Conservation (phyloP, 2,797 vertebrate genomes). For the Eulemur albifrons region DNA sequence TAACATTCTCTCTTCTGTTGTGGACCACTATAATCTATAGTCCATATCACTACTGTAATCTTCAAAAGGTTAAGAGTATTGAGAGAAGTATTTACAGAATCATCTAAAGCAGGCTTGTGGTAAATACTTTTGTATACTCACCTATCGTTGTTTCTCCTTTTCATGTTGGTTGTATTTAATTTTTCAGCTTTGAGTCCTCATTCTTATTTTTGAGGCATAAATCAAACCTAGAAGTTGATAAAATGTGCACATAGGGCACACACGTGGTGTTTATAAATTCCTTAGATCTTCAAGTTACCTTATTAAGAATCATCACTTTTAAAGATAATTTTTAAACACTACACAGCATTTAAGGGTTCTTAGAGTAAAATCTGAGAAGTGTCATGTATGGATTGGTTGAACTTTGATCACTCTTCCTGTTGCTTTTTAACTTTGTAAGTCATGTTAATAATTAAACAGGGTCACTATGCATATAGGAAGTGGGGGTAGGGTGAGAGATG, state of each 20-base stretch:
- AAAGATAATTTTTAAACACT: background rate
- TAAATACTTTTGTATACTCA: background rate
- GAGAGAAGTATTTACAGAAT: background rate
- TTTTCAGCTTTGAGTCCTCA: background rate
- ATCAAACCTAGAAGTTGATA: background rate
- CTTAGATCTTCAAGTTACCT: background rate
- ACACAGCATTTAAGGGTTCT: background rate
- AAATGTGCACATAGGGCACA: background rate
- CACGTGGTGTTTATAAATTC: background rate
- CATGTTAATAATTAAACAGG: conserved; percentile 21
- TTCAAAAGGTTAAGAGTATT: background rate
- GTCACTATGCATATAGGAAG: background rate
- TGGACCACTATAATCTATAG: too few species aligned
- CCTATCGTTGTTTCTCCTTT: background rate
- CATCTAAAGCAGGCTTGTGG: background rate
- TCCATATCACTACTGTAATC: background rate
- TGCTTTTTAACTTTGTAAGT: conserved; percentile 33
- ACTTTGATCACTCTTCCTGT: background rate
- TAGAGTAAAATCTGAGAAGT: background rate
- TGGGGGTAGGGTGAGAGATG: background rate
- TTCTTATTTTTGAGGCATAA: background rate
- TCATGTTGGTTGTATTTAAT: background rate
- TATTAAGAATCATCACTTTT: background rate
- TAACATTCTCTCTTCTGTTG: background rate
- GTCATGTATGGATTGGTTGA: background rate